Percentiles rank a stretch among this genome's conserved stretches.
Evolutionary conservation across 2,113 vertebrate species (phyloP).

Genomic region (Antechinus flavipes): DNA sequence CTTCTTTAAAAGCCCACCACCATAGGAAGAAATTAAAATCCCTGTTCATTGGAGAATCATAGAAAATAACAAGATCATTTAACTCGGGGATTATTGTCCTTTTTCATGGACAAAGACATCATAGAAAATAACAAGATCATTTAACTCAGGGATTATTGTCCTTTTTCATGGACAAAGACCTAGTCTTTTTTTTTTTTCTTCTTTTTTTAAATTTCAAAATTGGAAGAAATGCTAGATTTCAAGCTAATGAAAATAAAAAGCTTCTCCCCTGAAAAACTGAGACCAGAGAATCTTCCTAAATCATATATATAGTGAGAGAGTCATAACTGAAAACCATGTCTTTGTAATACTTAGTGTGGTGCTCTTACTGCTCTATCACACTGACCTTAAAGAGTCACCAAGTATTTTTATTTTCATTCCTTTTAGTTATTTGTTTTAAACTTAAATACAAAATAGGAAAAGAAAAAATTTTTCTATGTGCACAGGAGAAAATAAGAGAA

Average conservation of each 20-base stretch:
- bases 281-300: not conserved
- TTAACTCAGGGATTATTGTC: not conserved
- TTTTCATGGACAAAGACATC: not conserved
- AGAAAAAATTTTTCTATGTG: too few relatives aligned
- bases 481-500: too few relatives aligned
- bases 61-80: not conserved
- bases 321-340: not conserved
- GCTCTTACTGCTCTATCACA: not conserved
- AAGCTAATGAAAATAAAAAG: not conserved
- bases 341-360: not conserved
- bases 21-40: not conserved
- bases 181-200: not conserved
- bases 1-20: conserved; percentile 6
- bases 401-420: not conserved
- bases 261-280: not conserved
- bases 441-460: too few relatives aligned
- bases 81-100: not conserved
- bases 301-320: not conserved
- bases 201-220: not conserved
- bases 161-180: not conserved
- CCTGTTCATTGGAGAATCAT: not conserved
- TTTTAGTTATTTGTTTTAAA: too few relatives aligned
- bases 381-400: not conserved
- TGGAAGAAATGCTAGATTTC: not conserved
- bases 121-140: not conserved